Evolutionary conservation across 2,888 invertebrate genomes (phyloP), one percentile per base, ranked within the genome.

Genomic region (Megastigmus dorsalis): DNA sequence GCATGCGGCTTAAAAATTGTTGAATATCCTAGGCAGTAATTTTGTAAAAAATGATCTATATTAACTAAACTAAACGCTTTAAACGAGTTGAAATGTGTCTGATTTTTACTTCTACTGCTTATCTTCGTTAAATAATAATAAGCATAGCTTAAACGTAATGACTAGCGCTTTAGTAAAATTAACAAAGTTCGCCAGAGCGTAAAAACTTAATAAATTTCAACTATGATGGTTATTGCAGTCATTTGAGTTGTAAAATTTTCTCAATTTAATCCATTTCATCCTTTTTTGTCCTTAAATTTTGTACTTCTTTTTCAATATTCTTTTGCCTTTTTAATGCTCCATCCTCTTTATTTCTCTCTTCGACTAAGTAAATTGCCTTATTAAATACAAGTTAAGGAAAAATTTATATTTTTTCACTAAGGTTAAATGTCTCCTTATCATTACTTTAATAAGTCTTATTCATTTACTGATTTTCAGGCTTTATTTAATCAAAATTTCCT

Each of bases 181-280:
- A 48, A 62, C 28, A 52, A 50, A 63, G 50, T 36, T 63, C 36
- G 2, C n/a, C n/a, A n/a, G 15, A 38, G 52, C 15, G 9, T 26
- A 65, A 52, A 50, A 65, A 26, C 38, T 52, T 65, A 38, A 65
- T 28, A 65, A 52, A 36, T 26, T 50, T 63, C 26, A 38, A 26
- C 9, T 38, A 63, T 10, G 7, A 63, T 10, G 7, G 26, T 38
- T n/a, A 38, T 4, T 15, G 1, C 6, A 38, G 26, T 15, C 50
- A 36, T 48, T 63, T 33, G 15, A 63, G 36, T 63, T 63, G 38
- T 50, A 50, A n/a, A 62, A 62, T 48, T 48, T 45, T 62, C 26
- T 36, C 30, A 13, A 33, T 33, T 20, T 48, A 26, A 26, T 15
- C 23, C 48, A 30, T n/a, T 48, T n/a, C n/a, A 15, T 13, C 62